Evolutionary conservation across 2,888 invertebrate genomes (phyloP), one percentile per base, ranked within the genome.

Genomic region (Caenorhabditis sp.): DNA sequence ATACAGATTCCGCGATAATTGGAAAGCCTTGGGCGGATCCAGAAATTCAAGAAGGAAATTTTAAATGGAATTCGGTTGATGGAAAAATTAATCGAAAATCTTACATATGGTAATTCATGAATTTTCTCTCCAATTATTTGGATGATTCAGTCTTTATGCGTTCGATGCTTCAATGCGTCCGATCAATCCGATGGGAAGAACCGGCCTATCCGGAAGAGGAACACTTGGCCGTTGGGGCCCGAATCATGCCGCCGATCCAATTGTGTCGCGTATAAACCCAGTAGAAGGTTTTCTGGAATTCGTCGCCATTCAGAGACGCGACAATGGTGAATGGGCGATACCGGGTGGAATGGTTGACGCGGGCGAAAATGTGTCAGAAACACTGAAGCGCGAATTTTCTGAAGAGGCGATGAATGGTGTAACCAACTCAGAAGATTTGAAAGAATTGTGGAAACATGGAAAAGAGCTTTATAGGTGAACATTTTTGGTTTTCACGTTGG

Each of bases 231-330:
- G 93, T 67, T 97, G 97, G 96, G 95, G 97, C 0, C 97, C 97
- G 0, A 99, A 97, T 89, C 97, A 97, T 90, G 97, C 97, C 0
- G 97, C 94, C 1, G 97, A 99, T 90, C 95, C 97, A 0, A 92
- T 99, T 68, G 95, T 99, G 0, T 95, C 96, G 0, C 91, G 95
- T 82, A 69, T 64, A 14, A 59, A 59, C 25, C 25, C 17, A 5
- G 63, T 75, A 0, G 61, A 80, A 20, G 85, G 83, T 4, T 63
- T 70, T 76, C 90, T 97, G 3, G 94, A 99, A 89, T 95, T 97
- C 91, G 92, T 97, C 66, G 93, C 93, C 1, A 94, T 99, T 74
- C 92, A 94, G 89, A 91, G 99, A 75, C 90, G 91, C 64, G 97
- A 97, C 89, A 93, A 92, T 76, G 92, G 92, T 1, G 84, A 86